A percentile compares a stretch with the other conserved stretches of the same genome.
Conservation (phyloP, 2,113 vertebrate genomes). For the Lamprotornis superbus region DNA sequence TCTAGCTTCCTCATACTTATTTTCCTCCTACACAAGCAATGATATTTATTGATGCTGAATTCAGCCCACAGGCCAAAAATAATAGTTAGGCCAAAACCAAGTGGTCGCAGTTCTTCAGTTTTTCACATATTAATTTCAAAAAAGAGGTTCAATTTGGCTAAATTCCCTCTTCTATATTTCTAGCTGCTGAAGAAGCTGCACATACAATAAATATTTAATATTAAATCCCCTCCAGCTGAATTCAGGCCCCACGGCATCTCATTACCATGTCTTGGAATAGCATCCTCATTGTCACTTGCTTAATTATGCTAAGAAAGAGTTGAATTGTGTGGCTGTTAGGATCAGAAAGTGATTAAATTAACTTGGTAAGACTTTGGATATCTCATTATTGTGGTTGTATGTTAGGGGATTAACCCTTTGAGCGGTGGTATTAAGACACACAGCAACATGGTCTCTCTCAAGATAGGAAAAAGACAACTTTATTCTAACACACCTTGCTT, state of each 20-base stretch:
- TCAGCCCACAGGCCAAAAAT: constrained; percentile 55
- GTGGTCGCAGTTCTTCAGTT: constrained; percentile 46
- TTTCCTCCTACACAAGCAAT: constrained; percentile 22
- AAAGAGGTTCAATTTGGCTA: constrained; percentile 66
- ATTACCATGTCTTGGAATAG: constrained; percentile 81
- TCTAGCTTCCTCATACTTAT: constrained; percentile 2
- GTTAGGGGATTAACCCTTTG: too few species aligned
- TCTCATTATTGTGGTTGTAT: constrained; percentile 63
- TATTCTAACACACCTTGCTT: too few species aligned
- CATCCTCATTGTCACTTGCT: constrained; percentile 82
- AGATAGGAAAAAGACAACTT: too few species aligned
- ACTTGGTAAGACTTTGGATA: constrained; percentile 80
- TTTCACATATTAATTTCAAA: constrained; percentile 70
- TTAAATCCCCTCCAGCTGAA: constrained; percentile 78
- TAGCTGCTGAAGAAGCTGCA: constrained; percentile 73
- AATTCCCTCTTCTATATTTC: constrained; percentile 75
- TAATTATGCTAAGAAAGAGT: constrained; percentile 85
- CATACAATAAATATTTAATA: constrained; percentile 88
- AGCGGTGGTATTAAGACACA: too few species aligned
- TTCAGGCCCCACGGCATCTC: constrained; percentile 78
- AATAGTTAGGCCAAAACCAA: constrained; percentile 52
- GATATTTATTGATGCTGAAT: constrained; percentile 61
- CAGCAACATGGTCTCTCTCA: too few species aligned
- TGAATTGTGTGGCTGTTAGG: constrained; percentile 78
- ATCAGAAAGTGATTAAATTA: constrained; percentile 87